Evolutionary conservation across 2,113 vertebrate species (phyloP).

Genomic region (Hydrolagus affinis): DNA sequence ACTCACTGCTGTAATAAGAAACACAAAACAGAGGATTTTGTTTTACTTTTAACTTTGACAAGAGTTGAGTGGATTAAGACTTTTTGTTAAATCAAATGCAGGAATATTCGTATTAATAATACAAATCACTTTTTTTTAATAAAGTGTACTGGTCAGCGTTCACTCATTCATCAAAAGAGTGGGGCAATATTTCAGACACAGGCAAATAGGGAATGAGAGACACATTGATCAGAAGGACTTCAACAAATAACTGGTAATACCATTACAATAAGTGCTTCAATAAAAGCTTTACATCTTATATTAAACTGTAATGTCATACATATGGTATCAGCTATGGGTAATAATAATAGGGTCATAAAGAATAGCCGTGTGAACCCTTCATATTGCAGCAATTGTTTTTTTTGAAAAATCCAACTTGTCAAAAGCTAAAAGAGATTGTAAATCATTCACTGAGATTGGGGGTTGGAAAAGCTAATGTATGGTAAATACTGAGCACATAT

Average conservation of each 20-base stretch:
- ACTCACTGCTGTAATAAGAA: not conserved
- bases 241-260: not conserved
- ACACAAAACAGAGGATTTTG: not conserved
- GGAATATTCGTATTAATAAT: not conserved
- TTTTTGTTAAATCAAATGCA: not conserved
- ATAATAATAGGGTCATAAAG: not conserved
- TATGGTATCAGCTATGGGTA: not conserved
- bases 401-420: constrained; percentile 3
- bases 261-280: not conserved
- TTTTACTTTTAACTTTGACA: not conserved
- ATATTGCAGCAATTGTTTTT: not conserved
- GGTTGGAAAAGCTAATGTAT: not conserved
- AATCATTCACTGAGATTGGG: constrained; percentile 12
- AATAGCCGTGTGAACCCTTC: not conserved
- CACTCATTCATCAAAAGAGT: not conserved
- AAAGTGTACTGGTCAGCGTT: not conserved
- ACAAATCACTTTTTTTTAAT: constrained; percentile 14
- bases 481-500: not conserved
- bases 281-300: not conserved
- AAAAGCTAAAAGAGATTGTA: constrained; percentile 13
- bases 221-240: not conserved
- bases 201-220: not conserved
- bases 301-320: constrained; percentile 8
- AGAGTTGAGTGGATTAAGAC: not conserved
- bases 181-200: not conserved